A percentile compares a stretch with the other conserved stretches of the same genome.
phyloP scores from a whole-genome alignment of 2,888 invertebrate species.

The Clunio marinus region DNA sequence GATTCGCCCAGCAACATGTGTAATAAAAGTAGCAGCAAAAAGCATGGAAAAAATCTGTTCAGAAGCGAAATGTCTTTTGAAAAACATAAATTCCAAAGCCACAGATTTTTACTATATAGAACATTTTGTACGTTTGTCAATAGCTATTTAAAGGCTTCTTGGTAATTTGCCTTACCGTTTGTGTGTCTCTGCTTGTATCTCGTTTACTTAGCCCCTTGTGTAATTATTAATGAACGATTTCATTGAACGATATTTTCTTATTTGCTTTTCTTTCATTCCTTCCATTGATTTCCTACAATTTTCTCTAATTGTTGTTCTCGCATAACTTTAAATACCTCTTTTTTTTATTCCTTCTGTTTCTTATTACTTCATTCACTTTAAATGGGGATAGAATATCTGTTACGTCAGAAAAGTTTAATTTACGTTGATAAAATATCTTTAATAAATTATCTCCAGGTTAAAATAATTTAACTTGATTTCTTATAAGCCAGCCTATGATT shows the following conservation, averaged over 20 bases:
- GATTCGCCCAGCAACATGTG: conserved; percentile 16
- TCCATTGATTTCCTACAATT: no score
- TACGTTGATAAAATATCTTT: no score
- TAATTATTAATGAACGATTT: conserved; percentile 31
- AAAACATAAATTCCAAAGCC: not conserved
- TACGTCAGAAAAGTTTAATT: no score
- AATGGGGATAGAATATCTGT: not conserved
- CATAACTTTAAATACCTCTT: not conserved
- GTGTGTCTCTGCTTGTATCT: not conserved
- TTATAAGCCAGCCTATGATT: no score
- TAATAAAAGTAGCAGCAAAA: conserved; percentile 1
- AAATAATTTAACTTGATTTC: no score
- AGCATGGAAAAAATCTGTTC: not conserved
- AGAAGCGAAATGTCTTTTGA: not conserved
- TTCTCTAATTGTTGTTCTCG: conserved; percentile 15
- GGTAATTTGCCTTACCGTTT: not conserved
- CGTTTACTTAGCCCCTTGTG: not conserved
- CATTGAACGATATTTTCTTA: conserved; percentile 10
- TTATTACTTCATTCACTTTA: conserved; percentile 7
- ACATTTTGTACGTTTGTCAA: conserved; percentile 27
- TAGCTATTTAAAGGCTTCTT: conserved; percentile 11
- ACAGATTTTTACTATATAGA: not conserved
- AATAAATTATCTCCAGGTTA: no score
- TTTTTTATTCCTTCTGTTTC: not conserved
- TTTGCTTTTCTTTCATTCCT: not conserved